Evolutionary conservation across 2,888 invertebrate species (phyloP).

Genomic region (Cybosia mesomella): DNA sequence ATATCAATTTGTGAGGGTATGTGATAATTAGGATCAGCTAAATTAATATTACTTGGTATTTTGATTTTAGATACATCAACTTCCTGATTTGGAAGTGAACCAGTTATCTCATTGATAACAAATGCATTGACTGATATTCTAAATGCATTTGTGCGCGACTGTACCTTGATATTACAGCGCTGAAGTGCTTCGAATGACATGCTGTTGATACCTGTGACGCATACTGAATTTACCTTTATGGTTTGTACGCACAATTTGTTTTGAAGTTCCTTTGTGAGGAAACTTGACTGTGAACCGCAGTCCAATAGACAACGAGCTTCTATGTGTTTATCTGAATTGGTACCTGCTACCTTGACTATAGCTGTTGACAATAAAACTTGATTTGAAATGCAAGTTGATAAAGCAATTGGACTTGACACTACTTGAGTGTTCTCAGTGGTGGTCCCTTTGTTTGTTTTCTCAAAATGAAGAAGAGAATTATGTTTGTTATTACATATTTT

Average conservation of each 20-base stretch:
- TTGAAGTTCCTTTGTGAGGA: slow-evolving; percentile 19
- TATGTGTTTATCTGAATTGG: not conserved
- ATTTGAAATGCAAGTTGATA: not conserved
- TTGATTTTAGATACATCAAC: not conserved
- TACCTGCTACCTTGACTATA: not conserved
- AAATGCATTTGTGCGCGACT: not conserved
- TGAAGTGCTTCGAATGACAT: slow-evolving; percentile 8
- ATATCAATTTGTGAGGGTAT: slow-evolving; percentile 8
- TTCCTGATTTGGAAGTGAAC: slow-evolving; percentile 10
- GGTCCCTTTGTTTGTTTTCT: too few species aligned
- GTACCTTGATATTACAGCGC: too few species aligned
- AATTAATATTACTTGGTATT: slow-evolving; percentile 11
- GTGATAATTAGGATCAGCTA: slow-evolving; percentile 27
- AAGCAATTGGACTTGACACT: slow-evolving; percentile 13
- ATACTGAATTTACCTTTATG: not conserved
- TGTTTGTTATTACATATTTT: slow-evolving; percentile 44
- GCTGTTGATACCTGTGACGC: slow-evolving; percentile 33
- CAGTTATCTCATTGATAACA: slow-evolving; percentile 35
- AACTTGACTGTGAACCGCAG: slow-evolving; percentile 15
- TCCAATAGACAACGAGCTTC: slow-evolving; percentile 11
- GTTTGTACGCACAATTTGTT: not conserved
- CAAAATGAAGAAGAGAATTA: slow-evolving; percentile 42
- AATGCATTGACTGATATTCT: slow-evolving; percentile 22
- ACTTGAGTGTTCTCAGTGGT: slow-evolving; percentile 44
- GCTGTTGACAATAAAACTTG: slow-evolving; percentile 14